phyloP scores from a whole-genome alignment of 2,113 vertebrate genomes.

The Myrmophylax atrothorax region DNA sequence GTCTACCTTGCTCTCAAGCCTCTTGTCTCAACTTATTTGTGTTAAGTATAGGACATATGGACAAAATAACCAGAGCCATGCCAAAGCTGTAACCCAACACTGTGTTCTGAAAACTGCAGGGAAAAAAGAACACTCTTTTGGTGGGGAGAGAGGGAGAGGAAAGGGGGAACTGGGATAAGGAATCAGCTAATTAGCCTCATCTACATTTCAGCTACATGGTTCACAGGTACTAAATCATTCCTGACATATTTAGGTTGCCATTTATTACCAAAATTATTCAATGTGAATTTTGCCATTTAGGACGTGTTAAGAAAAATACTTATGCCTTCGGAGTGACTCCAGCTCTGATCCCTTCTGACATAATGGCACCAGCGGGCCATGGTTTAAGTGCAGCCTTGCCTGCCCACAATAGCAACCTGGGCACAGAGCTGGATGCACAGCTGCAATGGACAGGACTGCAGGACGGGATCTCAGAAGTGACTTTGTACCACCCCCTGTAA shows the following conservation, averaged over 20 bases:
- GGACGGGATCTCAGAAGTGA: background rate
- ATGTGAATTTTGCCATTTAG: constrained; percentile 61
- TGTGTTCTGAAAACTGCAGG: constrained; percentile 42
- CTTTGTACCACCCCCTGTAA: background rate
- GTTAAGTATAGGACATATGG: constrained; percentile 63
- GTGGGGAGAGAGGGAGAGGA: background rate
- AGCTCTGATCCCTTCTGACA: constrained; percentile 59
- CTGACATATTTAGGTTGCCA: constrained; percentile 77
- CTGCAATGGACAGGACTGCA: background rate
- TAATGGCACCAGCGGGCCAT: background rate
- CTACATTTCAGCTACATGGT: constrained; percentile 71
- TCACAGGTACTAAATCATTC: constrained; percentile 71
- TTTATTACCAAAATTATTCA: constrained; percentile 74
- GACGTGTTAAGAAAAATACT: constrained; percentile 41
- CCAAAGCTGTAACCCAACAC: constrained; percentile 64
- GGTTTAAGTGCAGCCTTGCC: background rate
- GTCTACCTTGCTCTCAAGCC: constrained; percentile 30
- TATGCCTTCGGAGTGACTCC: constrained; percentile 48
- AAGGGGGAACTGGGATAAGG: constrained; percentile 22
- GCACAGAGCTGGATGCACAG: constrained; percentile 6
- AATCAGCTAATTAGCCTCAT: constrained; percentile 77
- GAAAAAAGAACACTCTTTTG: background rate
- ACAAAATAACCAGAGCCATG: constrained; percentile 61
- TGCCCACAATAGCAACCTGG: background rate
- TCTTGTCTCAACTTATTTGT: constrained; percentile 68